Evolutionary conservation across 2,888 invertebrate genomes (phyloP).

Genomic region (Cephus pulcher): DNA sequence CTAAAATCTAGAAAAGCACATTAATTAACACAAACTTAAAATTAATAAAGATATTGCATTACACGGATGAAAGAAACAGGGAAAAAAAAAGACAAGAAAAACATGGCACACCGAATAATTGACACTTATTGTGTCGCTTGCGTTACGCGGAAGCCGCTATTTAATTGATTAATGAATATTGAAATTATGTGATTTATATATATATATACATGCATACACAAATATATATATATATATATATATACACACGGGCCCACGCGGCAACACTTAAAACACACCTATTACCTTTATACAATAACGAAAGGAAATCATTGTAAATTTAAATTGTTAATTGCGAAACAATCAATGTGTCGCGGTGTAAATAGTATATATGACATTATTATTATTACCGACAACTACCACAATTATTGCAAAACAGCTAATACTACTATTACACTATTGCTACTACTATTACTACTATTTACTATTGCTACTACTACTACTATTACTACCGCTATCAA

Average conservation of each 20-base stretch:
- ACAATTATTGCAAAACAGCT: background rate
- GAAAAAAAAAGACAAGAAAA: background rate
- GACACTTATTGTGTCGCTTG: background rate
- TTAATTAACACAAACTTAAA: constrained; percentile 43
- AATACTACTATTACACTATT: background rate
- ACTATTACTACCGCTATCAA: constrained; percentile 25
- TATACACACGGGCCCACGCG: constrained; percentile 3
- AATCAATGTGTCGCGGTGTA: constrained; percentile 33
- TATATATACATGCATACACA: background rate
- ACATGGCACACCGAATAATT: background rate
- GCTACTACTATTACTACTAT: constrained; percentile 16
- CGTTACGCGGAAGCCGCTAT: background rate
- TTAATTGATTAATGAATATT: constrained; percentile 19
- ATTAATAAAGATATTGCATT: constrained; percentile 10
- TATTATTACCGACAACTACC: background rate
- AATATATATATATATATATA: background rate
- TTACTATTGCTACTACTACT: constrained; percentile 36
- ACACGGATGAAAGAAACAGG: background rate
- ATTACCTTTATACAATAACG: constrained; percentile 3
- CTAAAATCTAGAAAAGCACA: constrained; percentile 21
- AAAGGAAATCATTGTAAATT: constrained; percentile 39
- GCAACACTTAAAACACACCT: constrained; percentile 5
- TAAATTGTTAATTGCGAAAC: constrained; percentile 49
- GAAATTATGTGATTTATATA: constrained; percentile 20
- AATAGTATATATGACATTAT: constrained; percentile 28